Conservation (phyloP, 2,888 invertebrate genomes). For the Xestia c-nigrum region DNA sequence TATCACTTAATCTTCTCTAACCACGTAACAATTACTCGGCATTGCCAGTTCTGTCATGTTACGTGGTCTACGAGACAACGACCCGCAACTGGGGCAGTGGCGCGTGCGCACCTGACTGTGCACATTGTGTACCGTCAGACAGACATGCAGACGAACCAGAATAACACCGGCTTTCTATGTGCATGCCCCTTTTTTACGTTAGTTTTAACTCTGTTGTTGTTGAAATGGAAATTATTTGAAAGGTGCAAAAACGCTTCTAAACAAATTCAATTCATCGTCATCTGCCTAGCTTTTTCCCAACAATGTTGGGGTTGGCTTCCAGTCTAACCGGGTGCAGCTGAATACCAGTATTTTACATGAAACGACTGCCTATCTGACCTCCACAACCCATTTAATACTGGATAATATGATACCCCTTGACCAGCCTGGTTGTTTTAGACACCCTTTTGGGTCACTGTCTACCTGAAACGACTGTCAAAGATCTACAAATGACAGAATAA, state of each 20-base stretch:
- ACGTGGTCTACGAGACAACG: conserved; percentile 73
- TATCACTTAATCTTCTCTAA: conserved; percentile 2
- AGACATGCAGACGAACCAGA: conserved; percentile 64
- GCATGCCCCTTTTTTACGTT: conserved; percentile 13
- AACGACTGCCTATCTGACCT: no score
- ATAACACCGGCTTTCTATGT: conserved; percentile 68
- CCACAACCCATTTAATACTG: no score
- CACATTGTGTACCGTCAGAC: conserved; percentile 60
- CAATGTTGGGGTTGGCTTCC: no score
- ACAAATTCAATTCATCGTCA: neutral
- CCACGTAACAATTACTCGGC: conserved; percentile 16
- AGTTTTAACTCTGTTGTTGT: neutral
- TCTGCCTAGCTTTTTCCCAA: no score
- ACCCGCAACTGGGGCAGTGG: conserved; percentile 82
- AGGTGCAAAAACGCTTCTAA: neutral
- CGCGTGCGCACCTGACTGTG: conserved; percentile 78
- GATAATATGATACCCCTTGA: no score
- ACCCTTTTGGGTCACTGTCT: no score
- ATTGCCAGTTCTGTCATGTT: conserved; percentile 55
- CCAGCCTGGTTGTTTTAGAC: no score
- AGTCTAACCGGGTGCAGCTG: no score
- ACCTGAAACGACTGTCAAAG: no score
- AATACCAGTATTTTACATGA: no score
- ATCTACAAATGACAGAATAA: no score
- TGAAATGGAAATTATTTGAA: neutral